Evolutionary conservation across 2,888 invertebrate genomes (phyloP), one percentile per base, ranked within the genome.

Genomic region (Phoenoteleia sp.): DNA sequence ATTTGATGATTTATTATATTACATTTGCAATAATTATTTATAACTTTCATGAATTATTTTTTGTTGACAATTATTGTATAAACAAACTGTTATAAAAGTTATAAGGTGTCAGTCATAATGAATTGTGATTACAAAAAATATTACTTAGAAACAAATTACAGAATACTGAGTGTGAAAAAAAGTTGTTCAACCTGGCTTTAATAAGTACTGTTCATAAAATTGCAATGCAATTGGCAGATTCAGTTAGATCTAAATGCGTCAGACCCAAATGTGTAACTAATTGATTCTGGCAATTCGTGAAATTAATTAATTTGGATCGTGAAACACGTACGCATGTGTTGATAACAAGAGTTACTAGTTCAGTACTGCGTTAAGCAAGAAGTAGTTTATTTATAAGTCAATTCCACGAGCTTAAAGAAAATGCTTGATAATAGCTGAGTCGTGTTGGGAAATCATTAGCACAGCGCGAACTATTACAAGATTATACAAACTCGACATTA

Each of bases 361-460:
- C 17, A 49, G 52, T 52, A 23, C 17, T 29, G 52, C 54, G 66
- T 80, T 66, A 25, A 72, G 72, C 47, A 66, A 80, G 36, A 7
- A 36, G 19, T 11, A 60, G 52, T 60, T 67, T 74, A 66, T 81
- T 72, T 74, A 67, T 74, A 74, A 81, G 17, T 23, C 39, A 47
- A 66, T 64, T 47, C 81, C 25, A 45, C 39, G 74, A 52, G 67
- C 36, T 49, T 39, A n/a, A 52, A 67, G 74, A 72, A 81, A 81
- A 67, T 42, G 60, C 74, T 74, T 49, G 74, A 81, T 81, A 81
- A 67, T 74, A 58, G 77, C 23, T 17, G 13, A 69, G 67, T 45
- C 45, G 81, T 69, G 75, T 74, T 81, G 69, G 69, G 69, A 81
- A 81, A 75, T 81, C 75, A 81, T 75, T 75, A 81, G 74, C 69